Conservation (phyloP, 2,888 invertebrate genomes). For the Meta bourneti region DNA sequence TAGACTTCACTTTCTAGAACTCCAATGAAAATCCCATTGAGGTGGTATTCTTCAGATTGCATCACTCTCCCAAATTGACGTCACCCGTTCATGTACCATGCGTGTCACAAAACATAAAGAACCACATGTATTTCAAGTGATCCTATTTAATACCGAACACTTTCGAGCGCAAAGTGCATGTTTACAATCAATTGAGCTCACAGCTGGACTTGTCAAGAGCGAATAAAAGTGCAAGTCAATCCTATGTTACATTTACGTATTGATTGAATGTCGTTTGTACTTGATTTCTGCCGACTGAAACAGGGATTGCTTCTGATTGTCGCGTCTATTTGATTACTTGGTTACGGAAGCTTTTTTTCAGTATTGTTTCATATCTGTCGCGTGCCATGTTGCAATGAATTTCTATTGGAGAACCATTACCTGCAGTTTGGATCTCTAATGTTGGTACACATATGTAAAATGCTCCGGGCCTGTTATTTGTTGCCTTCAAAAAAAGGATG, state of each 20-base stretch:
- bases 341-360: neutral
- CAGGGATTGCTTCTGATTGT: neutral
- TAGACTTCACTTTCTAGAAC: too few species aligned
- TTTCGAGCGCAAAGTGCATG: conserved; percentile 4
- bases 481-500: too few species aligned
- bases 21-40: too few species aligned
- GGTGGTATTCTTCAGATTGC: too few species aligned
- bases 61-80: neutral
- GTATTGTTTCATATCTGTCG: neutral
- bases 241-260: neutral
- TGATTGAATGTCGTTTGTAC: neutral
- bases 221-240: neutral
- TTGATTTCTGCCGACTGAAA: conserved; percentile 4
- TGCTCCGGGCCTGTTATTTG: too few species aligned
- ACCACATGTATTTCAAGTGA: neutral
- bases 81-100: neutral
- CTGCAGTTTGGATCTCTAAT: neutral
- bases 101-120: conserved; percentile 10
- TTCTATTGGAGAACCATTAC: neutral
- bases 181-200: conserved; percentile 23
- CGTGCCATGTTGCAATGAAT: neutral
- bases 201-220: neutral
- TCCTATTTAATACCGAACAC: neutral
- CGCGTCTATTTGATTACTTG: neutral
- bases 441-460: neutral